Evolutionary conservation across 2,888 invertebrate species (phyloP).

Genomic region (Tetropium fuscum): DNA sequence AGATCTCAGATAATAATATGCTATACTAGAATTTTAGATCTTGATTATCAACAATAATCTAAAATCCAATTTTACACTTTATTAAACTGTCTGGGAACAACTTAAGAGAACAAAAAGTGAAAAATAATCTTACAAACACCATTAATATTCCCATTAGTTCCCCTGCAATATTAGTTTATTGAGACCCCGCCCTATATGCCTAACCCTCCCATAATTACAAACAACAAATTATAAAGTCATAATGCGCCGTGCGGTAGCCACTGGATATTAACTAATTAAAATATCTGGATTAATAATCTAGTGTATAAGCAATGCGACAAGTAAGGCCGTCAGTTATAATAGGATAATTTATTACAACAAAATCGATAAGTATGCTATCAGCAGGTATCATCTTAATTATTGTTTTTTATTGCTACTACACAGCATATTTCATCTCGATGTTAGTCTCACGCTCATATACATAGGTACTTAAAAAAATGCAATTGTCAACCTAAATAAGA

Average conservation of each 20-base stretch:
- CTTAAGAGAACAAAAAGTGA: too few relatives aligned
- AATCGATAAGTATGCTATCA: slow-evolving; percentile 32
- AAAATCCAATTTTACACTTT: too few relatives aligned
- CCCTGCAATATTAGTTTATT: slow-evolving; percentile 4
- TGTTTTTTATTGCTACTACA: slow-evolving; percentile 32
- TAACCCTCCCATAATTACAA: slow-evolving; percentile 24
- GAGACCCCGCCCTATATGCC: neutral
- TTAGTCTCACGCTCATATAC: neutral
- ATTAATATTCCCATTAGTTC: slow-evolving; percentile 4
- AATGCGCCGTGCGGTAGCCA: slow-evolving; percentile 21
- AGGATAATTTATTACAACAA: slow-evolving; percentile 36
- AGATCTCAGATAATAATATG: too few relatives aligned
- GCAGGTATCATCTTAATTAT: slow-evolving; percentile 33
- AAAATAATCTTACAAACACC: too few relatives aligned
- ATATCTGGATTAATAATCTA: slow-evolving; percentile 29
- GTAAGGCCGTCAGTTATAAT: too few relatives aligned
- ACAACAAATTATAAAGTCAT: slow-evolving; percentile 16
- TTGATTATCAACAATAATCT: too few relatives aligned
- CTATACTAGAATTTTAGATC: too few relatives aligned
- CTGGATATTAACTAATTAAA: slow-evolving; percentile 30
- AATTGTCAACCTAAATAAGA: too few relatives aligned
- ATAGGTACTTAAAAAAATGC: too few relatives aligned
- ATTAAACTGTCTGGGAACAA: too few relatives aligned
- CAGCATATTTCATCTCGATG: neutral
- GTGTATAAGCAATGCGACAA: slow-evolving; percentile 27